Conservation (phyloP, 2,888 invertebrate species). For the Choristoneura rosaceana region DNA sequence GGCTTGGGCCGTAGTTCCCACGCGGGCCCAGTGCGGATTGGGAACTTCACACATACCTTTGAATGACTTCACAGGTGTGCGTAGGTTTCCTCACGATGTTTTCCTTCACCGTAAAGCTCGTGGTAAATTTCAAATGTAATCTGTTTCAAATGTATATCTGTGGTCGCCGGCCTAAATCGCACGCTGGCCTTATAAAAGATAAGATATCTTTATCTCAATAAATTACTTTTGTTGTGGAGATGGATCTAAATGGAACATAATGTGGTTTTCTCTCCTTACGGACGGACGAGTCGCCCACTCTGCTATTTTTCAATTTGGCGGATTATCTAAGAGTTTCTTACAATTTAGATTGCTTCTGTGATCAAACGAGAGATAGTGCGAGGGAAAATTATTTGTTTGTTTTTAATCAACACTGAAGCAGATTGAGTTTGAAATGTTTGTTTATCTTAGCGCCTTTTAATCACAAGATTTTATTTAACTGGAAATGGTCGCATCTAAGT, state of each 20-base stretch:
- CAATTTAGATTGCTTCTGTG: conserved; percentile 11
- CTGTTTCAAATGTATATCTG: too few relatives aligned
- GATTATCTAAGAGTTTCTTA: neutral
- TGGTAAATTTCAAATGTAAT: too few relatives aligned
- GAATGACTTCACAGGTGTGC: too few relatives aligned
- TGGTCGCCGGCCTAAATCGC: neutral
- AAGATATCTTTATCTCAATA: conserved; percentile 5
- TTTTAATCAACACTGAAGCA: neutral
- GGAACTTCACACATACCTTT: too few relatives aligned
- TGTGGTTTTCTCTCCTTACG: neutral
- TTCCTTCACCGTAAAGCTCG: too few relatives aligned
- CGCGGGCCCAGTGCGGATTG: too few relatives aligned
- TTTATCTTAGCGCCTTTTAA: neutral
- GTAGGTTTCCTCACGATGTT: too few relatives aligned
- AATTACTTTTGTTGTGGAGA: neutral
- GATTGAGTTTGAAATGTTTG: neutral
- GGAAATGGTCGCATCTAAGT: too few relatives aligned
- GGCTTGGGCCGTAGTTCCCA: too few relatives aligned
- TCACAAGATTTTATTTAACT: neutral
- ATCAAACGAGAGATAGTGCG: neutral
- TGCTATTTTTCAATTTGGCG: conserved; percentile 11
- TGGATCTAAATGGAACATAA: neutral
- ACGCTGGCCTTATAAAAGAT: neutral
- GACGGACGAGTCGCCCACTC: neutral
- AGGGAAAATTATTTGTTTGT: neutral